Conservation (phyloP, 2,888 invertebrate genomes). For the Drosophila imparisetae region DNA sequence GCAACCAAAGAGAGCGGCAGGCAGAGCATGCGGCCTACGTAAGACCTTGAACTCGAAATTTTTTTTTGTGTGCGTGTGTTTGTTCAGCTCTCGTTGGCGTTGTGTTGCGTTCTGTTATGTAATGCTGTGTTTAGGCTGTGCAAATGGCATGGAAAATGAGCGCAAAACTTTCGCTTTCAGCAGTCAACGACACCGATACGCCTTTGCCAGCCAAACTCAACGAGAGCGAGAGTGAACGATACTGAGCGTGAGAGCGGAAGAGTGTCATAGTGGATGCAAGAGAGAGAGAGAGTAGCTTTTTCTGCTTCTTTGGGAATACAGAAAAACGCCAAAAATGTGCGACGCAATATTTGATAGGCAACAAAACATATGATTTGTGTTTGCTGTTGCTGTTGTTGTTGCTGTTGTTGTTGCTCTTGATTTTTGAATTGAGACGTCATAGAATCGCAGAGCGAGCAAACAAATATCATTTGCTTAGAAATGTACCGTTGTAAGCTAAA, state of each 20-base stretch:
- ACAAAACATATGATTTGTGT: constrained; percentile 70
- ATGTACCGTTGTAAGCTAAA: constrained; percentile 35
- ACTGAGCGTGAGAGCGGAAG: neutral
- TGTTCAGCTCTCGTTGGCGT: constrained; percentile 51
- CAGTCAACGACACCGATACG: constrained; percentile 73
- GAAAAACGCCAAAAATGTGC: constrained; percentile 57
- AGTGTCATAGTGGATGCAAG: neutral
- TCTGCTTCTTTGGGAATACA: constrained; percentile 37
- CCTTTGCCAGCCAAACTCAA: constrained; percentile 5
- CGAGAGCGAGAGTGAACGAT: constrained; percentile 10
- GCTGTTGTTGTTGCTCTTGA: constrained; percentile 23
- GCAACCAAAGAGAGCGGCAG: constrained; percentile 8
- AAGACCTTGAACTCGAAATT: constrained; percentile 83
- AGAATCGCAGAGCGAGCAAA: constrained; percentile 44
- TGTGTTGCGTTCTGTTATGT: constrained; percentile 57
- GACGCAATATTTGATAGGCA: constrained; percentile 67
- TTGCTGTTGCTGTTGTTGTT: constrained; percentile 26
- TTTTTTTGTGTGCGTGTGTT: constrained; percentile 34
- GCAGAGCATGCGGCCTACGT: constrained; percentile 83
- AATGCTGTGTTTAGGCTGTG: constrained; percentile 61
- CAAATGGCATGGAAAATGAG: constrained; percentile 68
- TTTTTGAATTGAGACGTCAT: constrained; percentile 45
- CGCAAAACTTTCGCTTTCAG: constrained; percentile 77
- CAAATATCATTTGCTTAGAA: constrained; percentile 45
- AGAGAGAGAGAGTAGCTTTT: constrained; percentile 5